Conservation (phyloP, 2,888 invertebrate genomes). For the Dryomyza anilis region DNA sequence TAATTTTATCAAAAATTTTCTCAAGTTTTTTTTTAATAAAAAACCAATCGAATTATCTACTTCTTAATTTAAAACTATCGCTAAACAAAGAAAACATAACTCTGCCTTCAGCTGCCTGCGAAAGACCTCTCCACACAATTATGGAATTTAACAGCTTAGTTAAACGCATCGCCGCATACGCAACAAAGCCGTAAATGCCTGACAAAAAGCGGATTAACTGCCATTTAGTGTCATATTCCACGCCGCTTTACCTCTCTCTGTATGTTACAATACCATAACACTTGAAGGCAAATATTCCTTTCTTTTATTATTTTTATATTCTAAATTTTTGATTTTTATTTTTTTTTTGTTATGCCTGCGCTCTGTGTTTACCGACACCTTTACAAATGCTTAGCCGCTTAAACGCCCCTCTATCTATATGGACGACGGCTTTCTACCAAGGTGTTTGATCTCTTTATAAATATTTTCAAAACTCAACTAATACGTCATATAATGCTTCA, state of each 20-base stretch:
- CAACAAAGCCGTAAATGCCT: background rate
- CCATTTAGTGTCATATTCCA: slow-evolving; percentile 45
- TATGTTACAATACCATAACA: background rate
- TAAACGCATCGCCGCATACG: background rate
- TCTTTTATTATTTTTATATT: slow-evolving; percentile 33
- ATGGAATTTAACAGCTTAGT: background rate
- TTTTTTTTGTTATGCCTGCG: too few relatives aligned
- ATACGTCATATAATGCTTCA: too few relatives aligned
- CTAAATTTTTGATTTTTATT: background rate
- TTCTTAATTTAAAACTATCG: too few relatives aligned
- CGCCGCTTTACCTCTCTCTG: slow-evolving; percentile 43
- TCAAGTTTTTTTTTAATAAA: too few relatives aligned
- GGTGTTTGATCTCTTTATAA: slow-evolving; percentile 18
- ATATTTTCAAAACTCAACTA: too few relatives aligned
- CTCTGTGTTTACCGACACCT: slow-evolving; percentile 27
- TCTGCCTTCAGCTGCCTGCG: too few relatives aligned
- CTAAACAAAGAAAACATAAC: too few relatives aligned
- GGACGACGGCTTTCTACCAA: background rate
- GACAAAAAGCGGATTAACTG: slow-evolving; percentile 49
- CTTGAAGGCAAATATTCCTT: background rate
- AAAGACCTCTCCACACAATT: too few relatives aligned
- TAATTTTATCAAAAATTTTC: too few relatives aligned
- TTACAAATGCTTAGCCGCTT: slow-evolving; percentile 12
- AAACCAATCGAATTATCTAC: too few relatives aligned
- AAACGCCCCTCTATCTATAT: slow-evolving; percentile 13